Evolutionary conservation across 2,797 vertebrate genomes (phyloP).

Genomic region (Epinephelus coioides): DNA sequence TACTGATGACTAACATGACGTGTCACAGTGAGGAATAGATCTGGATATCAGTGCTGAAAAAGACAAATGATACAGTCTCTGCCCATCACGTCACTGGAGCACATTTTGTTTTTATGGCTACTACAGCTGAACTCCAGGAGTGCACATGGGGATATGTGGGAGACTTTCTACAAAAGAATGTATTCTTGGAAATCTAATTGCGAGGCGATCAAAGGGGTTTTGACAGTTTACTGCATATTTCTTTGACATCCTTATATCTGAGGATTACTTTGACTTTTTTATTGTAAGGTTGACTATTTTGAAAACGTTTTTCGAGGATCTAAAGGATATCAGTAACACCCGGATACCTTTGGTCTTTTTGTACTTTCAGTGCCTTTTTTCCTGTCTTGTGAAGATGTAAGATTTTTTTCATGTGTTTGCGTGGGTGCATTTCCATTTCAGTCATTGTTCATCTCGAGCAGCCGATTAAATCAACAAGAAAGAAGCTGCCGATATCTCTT

Average conservation of each 20-base stretch:
- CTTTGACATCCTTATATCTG: conserved; percentile 22
- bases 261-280: conserved; percentile 31
- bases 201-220: conserved; percentile 10
- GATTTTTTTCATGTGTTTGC: neutral
- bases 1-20: conserved; percentile 11
- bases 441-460: neutral
- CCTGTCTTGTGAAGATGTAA: conserved; percentile 2
- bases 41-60: neutral
- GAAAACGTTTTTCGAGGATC: conserved; percentile 32
- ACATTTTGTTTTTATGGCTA: neutral
- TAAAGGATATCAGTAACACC: conserved; percentile 22
- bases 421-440: conserved; percentile 5
- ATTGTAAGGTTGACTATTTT: conserved; percentile 23
- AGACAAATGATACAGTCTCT: conserved; percentile 1
- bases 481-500: neutral
- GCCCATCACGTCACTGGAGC: neutral
- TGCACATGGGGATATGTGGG: neutral
- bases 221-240: conserved; percentile 17
- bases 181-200: conserved; percentile 31
- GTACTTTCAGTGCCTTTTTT: neutral
- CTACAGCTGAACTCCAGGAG: neutral
- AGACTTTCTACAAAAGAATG: conserved; percentile 11
- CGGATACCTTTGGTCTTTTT: conserved; percentile 21
- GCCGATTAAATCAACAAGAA: conserved; percentile 24
- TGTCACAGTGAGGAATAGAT: neutral